Conservation (phyloP, 2,113 vertebrate species). For the Psittacara wagleri region DNA sequence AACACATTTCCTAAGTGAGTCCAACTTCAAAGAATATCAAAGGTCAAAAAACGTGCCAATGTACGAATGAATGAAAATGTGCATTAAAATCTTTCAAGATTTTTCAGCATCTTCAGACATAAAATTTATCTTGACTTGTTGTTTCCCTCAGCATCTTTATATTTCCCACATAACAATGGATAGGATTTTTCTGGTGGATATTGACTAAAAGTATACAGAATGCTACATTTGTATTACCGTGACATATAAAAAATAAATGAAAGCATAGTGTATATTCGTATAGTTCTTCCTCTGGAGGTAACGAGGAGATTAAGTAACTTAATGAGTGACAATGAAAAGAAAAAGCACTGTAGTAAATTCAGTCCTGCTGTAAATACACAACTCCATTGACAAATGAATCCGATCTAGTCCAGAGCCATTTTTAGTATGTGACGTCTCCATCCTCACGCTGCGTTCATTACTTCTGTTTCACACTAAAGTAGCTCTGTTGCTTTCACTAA, state of each 20-base stretch:
- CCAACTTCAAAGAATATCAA: constrained; percentile 4
- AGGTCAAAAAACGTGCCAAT: not conserved
- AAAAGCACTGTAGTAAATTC: not conserved
- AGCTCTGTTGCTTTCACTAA: constrained; percentile 28
- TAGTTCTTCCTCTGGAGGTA: not conserved
- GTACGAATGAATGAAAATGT: not conserved
- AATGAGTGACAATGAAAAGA: not conserved
- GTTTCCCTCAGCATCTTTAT: not conserved
- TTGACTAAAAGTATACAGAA: not conserved
- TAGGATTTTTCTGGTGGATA: not conserved
- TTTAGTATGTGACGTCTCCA: not conserved
- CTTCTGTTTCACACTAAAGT: not conserved
- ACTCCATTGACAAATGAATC: not conserved
- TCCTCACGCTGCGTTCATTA: not conserved
- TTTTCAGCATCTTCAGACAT: not conserved
- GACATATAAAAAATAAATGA: constrained; percentile 10
- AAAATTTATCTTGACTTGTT: not conserved
- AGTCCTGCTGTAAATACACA: not conserved
- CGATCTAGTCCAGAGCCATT: not conserved
- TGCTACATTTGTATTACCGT: not conserved
- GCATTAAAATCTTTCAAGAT: not conserved
- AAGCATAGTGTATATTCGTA: not conserved
- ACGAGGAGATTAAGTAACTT: not conserved
- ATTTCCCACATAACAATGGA: not conserved
- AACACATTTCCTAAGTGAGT: constrained; percentile 8